These are phyloP conservation scores for Theropithecus gelada DNA, from an alignment of 2,113 vertebrate species.

Conservation along the genomic window DNA sequence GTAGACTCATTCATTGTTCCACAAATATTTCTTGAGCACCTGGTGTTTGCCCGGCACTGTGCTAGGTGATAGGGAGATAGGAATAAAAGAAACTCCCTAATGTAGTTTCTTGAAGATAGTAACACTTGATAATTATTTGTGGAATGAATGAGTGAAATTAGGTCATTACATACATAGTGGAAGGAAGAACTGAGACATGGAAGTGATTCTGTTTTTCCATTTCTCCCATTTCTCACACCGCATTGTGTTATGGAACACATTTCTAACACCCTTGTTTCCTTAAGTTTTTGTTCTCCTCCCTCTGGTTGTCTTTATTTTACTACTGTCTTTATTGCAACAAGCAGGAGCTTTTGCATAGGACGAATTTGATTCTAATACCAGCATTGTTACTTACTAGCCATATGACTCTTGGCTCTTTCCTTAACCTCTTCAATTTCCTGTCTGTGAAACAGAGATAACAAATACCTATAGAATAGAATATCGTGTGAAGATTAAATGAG, in stretches of 20 bases:
- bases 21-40: background rate
- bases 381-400: background rate
- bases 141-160: slow-evolving; percentile 21
- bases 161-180: background rate
- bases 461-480: background rate
- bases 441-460: background rate
- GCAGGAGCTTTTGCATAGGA: background rate
- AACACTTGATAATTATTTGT: background rate
- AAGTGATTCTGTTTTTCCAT: background rate
- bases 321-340: background rate
- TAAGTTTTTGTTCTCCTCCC: background rate
- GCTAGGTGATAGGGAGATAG: background rate
- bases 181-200: background rate
- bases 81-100: background rate
- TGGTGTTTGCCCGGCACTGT: background rate
- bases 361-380: background rate
- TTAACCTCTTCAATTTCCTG: background rate
- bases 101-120: background rate
- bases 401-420: background rate
- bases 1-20: background rate
- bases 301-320: background rate
- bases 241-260: background rate
- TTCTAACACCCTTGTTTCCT: background rate
- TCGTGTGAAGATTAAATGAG: background rate
- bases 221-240: background rate